These are phyloP conservation scores for Prionailurus bengalensis DNA, from an alignment of 2,113 vertebrate genomes.

Conservation along the genomic window DNA sequence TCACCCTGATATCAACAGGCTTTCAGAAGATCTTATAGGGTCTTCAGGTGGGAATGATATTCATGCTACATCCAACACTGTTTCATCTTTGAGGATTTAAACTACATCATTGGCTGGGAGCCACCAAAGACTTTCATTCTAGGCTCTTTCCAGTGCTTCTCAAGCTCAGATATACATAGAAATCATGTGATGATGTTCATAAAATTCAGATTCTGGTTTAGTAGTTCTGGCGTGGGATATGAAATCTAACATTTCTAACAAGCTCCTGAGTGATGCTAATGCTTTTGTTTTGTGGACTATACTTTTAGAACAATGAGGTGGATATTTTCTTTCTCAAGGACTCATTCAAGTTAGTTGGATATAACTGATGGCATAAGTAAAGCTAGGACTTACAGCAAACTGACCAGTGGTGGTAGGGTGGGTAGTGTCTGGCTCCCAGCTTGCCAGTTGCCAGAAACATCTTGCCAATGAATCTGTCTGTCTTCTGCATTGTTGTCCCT, in stretches of 20 bases:
- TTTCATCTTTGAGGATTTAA: neutral
- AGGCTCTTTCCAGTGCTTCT: neutral
- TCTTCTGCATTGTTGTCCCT: neutral
- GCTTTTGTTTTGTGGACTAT: neutral
- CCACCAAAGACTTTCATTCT: neutral
- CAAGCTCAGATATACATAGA: neutral
- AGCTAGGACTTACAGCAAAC: neutral
- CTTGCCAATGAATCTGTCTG: neutral
- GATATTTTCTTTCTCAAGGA: neutral
- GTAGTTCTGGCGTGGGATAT: neutral
- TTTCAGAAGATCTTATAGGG: neutral
- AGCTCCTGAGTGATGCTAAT: neutral
- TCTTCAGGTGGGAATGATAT: neutral
- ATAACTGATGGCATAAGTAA: neutral
- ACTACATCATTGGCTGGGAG: neutral
- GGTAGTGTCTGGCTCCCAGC: neutral
- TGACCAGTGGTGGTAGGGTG: accelerated
- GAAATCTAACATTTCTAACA: neutral
- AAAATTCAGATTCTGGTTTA: neutral
- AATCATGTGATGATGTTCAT: neutral
- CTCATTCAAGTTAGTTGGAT: neutral
- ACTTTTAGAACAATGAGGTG: neutral
- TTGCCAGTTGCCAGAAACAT: neutral
- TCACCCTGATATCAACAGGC: neutral
- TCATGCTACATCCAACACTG: neutral